A percentile compares a stretch with the other conserved stretches of the same genome.
These are phyloP conservation scores for Ceryle rudis DNA, from an alignment of 2,797 vertebrate species.

Conservation along the genomic window DNA sequence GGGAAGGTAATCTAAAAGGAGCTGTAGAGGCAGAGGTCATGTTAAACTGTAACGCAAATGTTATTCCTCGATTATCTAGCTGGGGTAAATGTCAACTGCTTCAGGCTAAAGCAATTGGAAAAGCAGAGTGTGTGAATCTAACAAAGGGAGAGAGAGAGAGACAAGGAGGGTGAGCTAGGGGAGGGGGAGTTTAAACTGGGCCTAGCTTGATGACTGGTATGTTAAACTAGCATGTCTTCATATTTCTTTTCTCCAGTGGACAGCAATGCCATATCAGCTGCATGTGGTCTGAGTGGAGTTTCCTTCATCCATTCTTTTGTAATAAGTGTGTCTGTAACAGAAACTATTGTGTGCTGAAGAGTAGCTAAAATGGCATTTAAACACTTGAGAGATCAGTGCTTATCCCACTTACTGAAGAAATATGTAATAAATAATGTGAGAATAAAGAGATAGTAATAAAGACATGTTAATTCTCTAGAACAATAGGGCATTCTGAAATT, in stretches of 20 bases:
- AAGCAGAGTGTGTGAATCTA: slow-evolving; percentile 76
- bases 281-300: slow-evolving; percentile 4
- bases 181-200: slow-evolving; percentile 54
- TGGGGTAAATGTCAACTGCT: slow-evolving; percentile 95
- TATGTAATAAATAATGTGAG: background rate
- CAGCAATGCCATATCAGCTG: slow-evolving; percentile 1
- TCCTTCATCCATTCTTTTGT: slow-evolving; percentile 30
- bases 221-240: slow-evolving; percentile 58
- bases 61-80: slow-evolving; percentile 98
- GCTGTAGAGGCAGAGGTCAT: slow-evolving; percentile 92
- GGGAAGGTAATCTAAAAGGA: slow-evolving; percentile 92
- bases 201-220: slow-evolving; percentile 60
- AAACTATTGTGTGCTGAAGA: background rate
- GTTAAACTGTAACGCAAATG: slow-evolving; percentile 97
- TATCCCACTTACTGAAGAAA: background rate
- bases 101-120: slow-evolving; percentile 84
- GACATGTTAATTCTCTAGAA: background rate
- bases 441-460: background rate
- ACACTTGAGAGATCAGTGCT: background rate
- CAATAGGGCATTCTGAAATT: background rate
- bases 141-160: slow-evolving; percentile 60
- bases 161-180: slow-evolving; percentile 40
- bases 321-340: background rate
- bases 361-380: background rate
- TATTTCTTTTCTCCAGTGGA: slow-evolving; percentile 16